Conservation (phyloP, 2,888 invertebrate genomes). For the Caenorhabditis uteleia region DNA sequence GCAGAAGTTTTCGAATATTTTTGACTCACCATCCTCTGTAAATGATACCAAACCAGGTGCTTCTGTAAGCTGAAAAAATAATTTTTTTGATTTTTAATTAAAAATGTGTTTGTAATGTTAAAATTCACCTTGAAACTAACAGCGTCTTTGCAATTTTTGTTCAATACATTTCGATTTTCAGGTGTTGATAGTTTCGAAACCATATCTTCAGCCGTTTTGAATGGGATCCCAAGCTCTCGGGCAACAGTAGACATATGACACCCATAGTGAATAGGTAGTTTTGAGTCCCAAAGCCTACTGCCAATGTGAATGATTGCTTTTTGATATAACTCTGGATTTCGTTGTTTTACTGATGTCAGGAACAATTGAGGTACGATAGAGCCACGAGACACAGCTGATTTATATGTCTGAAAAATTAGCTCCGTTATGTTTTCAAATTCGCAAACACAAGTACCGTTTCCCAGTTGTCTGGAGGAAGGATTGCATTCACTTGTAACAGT, state of each 20-base stretch:
- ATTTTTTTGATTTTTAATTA: not conserved
- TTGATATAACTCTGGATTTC: slow-evolving; percentile 28
- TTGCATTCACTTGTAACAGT: slow-evolving; percentile 8
- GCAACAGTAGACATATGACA: slow-evolving; percentile 42
- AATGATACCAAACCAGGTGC: slow-evolving; percentile 27
- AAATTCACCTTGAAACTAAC: slow-evolving; percentile 19
- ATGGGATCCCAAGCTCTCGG: slow-evolving; percentile 29
- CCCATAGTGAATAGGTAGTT: slow-evolving; percentile 32
- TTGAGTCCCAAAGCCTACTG: slow-evolving; percentile 22
- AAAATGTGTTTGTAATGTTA: too few species aligned
- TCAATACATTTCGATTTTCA: slow-evolving; percentile 22
- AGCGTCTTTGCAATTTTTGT: slow-evolving; percentile 29
- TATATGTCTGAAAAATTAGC: slow-evolving; percentile 21
- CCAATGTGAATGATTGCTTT: slow-evolving; percentile 30
- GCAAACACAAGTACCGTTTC: slow-evolving; percentile 7
- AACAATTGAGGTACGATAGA: slow-evolving; percentile 35
- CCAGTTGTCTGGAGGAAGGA: slow-evolving; percentile 25
- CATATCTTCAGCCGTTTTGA: slow-evolving; percentile 33
- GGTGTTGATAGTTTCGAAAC: slow-evolving; percentile 30
- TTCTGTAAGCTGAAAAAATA: slow-evolving; percentile 27
- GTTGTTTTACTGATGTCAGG: slow-evolving; percentile 26
- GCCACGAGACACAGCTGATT: slow-evolving; percentile 22
- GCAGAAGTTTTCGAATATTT: slow-evolving; percentile 15
- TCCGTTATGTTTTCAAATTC: not conserved
- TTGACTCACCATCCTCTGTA: slow-evolving; percentile 12